Conservation (phyloP, 2,113 vertebrate species). For the Amphiprion ocellaris region DNA sequence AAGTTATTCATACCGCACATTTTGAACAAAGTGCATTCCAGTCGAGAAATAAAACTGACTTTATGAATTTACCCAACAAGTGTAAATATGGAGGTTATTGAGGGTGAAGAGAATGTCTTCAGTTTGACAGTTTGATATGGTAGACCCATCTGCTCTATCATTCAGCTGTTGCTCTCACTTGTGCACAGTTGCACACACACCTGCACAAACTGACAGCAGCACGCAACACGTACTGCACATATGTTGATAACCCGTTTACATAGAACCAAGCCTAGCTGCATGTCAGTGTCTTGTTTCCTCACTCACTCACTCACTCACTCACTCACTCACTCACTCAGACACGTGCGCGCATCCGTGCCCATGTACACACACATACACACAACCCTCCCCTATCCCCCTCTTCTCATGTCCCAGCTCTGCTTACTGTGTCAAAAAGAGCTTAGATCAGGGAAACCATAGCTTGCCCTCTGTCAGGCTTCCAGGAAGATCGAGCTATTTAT, state of each 20-base stretch:
- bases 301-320: not conserved
- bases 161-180: slow-evolving; percentile 23
- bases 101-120: not conserved
- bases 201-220: slow-evolving; percentile 4
- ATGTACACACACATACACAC: not conserved
- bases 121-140: slow-evolving; percentile 41
- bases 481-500: slow-evolving; percentile 70
- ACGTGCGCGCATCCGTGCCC: not conserved
- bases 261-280: not conserved
- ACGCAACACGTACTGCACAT: slow-evolving; percentile 3
- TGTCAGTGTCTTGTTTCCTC: not conserved
- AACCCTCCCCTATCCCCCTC: slow-evolving; percentile 18
- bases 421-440: slow-evolving; percentile 76
- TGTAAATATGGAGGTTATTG: too few species aligned
- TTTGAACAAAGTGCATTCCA: too few species aligned
- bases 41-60: too few species aligned
- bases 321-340: not conserved
- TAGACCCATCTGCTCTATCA: slow-evolving; percentile 53
- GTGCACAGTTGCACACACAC: not conserved
- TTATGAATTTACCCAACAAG: too few species aligned
- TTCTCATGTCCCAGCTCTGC: slow-evolving; percentile 63
- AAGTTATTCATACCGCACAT: too few species aligned
- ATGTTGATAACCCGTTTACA: slow-evolving; percentile 45
- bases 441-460: slow-evolving; percentile 77
- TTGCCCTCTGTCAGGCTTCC: slow-evolving; percentile 62